phyloP scores from a whole-genome alignment of 2,888 invertebrate genomes.

The Conistra vaccinii region DNA sequence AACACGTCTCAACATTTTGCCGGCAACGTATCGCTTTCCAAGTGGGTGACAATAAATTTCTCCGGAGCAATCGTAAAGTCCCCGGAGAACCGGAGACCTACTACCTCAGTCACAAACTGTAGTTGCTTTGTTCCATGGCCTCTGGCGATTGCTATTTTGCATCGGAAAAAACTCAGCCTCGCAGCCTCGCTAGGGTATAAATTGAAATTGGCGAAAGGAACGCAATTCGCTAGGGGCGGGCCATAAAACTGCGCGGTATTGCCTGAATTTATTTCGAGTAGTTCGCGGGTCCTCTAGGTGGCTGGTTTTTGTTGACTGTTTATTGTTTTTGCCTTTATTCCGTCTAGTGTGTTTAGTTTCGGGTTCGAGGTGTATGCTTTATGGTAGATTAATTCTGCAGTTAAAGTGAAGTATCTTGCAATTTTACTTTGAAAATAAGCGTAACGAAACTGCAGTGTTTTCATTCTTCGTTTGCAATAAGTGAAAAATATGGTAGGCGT shows the following conservation, averaged over 20 bases:
- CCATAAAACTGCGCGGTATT: constrained; percentile 72
- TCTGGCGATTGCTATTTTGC: constrained; percentile 83
- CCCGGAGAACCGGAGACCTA: constrained; percentile 69
- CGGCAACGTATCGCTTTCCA: constrained; percentile 79
- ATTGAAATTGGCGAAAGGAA: constrained; percentile 85
- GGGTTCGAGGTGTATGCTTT: constrained; percentile 10
- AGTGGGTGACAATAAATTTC: constrained; percentile 84
- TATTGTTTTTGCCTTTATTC: constrained; percentile 62
- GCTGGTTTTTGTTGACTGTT: constrained; percentile 58
- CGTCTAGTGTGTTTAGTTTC: constrained; percentile 49
- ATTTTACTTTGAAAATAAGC: constrained; percentile 16
- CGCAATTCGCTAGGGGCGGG: constrained; percentile 80
- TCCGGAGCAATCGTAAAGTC: constrained; percentile 80
- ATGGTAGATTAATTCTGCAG: not conserved
- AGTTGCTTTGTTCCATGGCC: constrained; percentile 64
- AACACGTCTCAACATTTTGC: constrained; percentile 66
- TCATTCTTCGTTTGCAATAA: not conserved
- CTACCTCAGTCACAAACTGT: constrained; percentile 65
- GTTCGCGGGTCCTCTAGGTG: constrained; percentile 57
- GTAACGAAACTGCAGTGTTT: not conserved
- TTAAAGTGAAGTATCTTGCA: not conserved
- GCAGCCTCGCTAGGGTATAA: constrained; percentile 79
- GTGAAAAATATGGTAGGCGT: not conserved
- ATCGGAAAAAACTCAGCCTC: constrained; percentile 82
- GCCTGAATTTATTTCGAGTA: constrained; percentile 74